Evolutionary conservation across 2,113 vertebrate genomes (phyloP), one percentile per base, ranked within the genome.

Genomic region (Chelonoidis abingdonii): DNA sequence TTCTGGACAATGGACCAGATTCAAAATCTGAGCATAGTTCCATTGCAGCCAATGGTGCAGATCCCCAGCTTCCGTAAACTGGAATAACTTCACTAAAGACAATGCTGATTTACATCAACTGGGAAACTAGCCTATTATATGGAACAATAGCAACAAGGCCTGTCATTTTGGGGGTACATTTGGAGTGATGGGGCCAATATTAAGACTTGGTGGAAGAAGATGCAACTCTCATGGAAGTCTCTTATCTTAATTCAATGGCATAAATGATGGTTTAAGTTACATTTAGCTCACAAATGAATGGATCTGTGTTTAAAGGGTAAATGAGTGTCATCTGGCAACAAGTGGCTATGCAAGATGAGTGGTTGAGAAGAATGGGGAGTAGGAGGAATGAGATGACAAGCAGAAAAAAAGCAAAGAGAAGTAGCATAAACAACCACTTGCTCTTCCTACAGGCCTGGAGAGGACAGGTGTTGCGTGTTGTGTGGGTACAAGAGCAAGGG

Each of bases 111-210:
- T 72, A 72, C 9, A 38, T n/a, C n/a, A 72, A 38, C 2, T 22
- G 19, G 22, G 31, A 27, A 25, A 44, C 89, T 24, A 92, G 44
- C 53, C 19, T 16, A 6, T 10, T 21, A 31, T 24, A 38, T 57
- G 35, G 49, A 12, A 47, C 35, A 0, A 0, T 27, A 57, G 11
- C 56, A 62, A 27, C 81, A 91, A 85, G 0, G 0, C 8, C 22
- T 38, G 56, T 38, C n/a, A n/a, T 50, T 25, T 1, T 5, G 35
- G 52, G 31, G 87, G 57, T 10, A 10, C 16, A 38, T 53, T 12
- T 27, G 1, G 80, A 84, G 13, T 0, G 0, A 21, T n/a, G 35
- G 2, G 35, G 17, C 17, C 62, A 69, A 69, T 69, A n/a, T 69
- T n/a, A n/a, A 69, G 62, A 31, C 50, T 80, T 6, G 11, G 49